Evolutionary conservation across 2,888 invertebrate species (phyloP), one percentile per base, ranked within the genome.

Genomic region (Sinelater perroti): DNA sequence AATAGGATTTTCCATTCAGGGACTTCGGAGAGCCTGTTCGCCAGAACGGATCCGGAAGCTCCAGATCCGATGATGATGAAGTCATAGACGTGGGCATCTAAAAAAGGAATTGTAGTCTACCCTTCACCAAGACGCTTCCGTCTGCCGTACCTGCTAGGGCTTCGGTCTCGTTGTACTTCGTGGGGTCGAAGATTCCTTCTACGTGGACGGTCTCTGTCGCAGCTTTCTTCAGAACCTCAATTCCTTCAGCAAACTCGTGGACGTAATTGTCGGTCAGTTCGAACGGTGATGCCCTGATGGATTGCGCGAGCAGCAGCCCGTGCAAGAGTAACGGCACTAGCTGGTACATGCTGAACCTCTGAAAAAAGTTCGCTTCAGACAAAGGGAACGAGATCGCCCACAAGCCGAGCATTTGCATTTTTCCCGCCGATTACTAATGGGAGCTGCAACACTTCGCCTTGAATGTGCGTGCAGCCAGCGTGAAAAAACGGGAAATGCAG

Each of bases 31-130:
- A 83, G 69, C 36, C 82, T 69, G 53, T 76, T 74, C 1, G 82
- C 82, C 6, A 83, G 65, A 14, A 82, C 78, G 3, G 81, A 75
- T 4, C 82, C 83, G 2, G 81, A 74, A 1, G 79, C 72, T 7
- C 81, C 81, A 6, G 77, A 79, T 0, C 80, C 81, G 3, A 81
- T 74, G 21, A 81, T 67, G 52, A 80, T 75, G 53, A 80, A 80
- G 64, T 81, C 81, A 62, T 70, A 81, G 72, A 71, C 70, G 44
- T 72, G 67, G 1, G 69, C 67, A 21, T 70, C 74, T 74, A 68
- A 65, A 28, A 44, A 20, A 5, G 7, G 21, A 31, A 33, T 28
- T 28, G 10, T 3, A n/a, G n/a, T n/a, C 10, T 40, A 40, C 21
- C 21, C 7, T 40, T 24, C 2, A 28, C 10, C 2, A 28, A 3